Base-by-base conservation (phyloP, 2,797 vertebrate species). In the Mustela erminea region DNA sequence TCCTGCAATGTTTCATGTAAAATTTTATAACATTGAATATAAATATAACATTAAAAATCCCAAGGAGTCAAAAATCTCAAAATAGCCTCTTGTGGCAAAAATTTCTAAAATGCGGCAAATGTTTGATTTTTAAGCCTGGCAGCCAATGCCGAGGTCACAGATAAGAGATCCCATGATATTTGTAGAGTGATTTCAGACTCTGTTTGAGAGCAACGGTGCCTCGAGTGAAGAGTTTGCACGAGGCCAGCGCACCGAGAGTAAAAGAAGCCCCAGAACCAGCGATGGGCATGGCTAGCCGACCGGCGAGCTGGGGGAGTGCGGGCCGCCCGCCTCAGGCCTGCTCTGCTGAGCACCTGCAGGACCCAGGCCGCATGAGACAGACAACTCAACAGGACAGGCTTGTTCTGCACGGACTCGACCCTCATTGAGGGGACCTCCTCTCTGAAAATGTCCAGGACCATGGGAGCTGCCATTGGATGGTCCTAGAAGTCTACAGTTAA, bases 401-500 rank as follows among this genome's bases (percentile, higher is more conserved):
- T 46, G 7, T 32, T 60, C 35, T 21, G 14, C 27, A 49, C 58
- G 4, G 58, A 77, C 7, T 58, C 23, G 32, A 10, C 9, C 35
- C 32, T 21, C 4, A 21, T 13, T 20, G 23, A 7, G 0, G 23
- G 58, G 8, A 66, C 5, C 7, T 2, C 0, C 17, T 49, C 43
- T 90, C 56, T 20, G n/a, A 17, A 52, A 72, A 41, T 0, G 2
- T 14, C 21, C 32, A 62, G 23, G 25, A 14, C 27, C 2, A 17
- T 0, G 29, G 21, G 32, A 25, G 4, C 56, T 4, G 9, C 32
- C 46, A 5, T 35, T 7, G 3, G 5, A 0, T 1, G 12, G 38
- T 38, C 46, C 6, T 0, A 64, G 35, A 35, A 46, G 29, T 2
- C 15, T 9, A 9, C 1, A 27, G 20, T 5, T n/a, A 64, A 38